phyloP scores from a whole-genome alignment of 2,888 invertebrate species.

The Drosophila paranaensis region DNA sequence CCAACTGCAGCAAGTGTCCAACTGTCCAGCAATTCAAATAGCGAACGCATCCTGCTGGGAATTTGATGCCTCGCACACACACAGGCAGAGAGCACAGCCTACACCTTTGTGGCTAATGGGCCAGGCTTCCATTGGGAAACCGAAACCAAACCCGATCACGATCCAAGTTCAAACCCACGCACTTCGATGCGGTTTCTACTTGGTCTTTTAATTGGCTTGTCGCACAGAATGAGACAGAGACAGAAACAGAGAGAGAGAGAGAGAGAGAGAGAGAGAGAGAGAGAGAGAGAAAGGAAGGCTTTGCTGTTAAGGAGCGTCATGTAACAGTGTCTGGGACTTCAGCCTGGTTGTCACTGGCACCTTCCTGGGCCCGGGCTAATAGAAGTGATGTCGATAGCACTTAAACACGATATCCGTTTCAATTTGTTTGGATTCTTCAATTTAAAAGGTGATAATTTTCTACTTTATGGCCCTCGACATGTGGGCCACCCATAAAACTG shows the following conservation, averaged over 20 bases:
- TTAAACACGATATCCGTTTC: slow-evolving; percentile 85
- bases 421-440: slow-evolving; percentile 85
- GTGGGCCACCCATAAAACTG: slow-evolving; percentile 85
- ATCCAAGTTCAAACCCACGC: slow-evolving; percentile 66
- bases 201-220: slow-evolving; percentile 83
- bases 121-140: slow-evolving; percentile 60
- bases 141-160: slow-evolving; percentile 58
- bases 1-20: slow-evolving; percentile 63
- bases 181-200: slow-evolving; percentile 47
- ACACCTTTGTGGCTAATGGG: slow-evolving; percentile 79
- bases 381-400: slow-evolving; percentile 85
- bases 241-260: background rate
- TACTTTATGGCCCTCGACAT: slow-evolving; percentile 85
- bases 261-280: background rate
- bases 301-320: slow-evolving; percentile 70
- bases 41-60: slow-evolving; percentile 72
- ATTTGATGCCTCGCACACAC: slow-evolving; percentile 67
- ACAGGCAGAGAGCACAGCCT: slow-evolving; percentile 41
- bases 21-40: slow-evolving; percentile 79
- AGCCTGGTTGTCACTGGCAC: slow-evolving; percentile 47
- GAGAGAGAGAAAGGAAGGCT: slow-evolving; percentile 26
- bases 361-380: slow-evolving; percentile 68
- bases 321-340: slow-evolving; percentile 58
- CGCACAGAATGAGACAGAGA: slow-evolving; percentile 42
- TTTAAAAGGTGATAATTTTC: slow-evolving; percentile 85